Percentiles rank a stretch among this genome's conserved stretches.
Conservation (phyloP, 2,797 vertebrate genomes). For the Enteromius radiatus region DNA sequence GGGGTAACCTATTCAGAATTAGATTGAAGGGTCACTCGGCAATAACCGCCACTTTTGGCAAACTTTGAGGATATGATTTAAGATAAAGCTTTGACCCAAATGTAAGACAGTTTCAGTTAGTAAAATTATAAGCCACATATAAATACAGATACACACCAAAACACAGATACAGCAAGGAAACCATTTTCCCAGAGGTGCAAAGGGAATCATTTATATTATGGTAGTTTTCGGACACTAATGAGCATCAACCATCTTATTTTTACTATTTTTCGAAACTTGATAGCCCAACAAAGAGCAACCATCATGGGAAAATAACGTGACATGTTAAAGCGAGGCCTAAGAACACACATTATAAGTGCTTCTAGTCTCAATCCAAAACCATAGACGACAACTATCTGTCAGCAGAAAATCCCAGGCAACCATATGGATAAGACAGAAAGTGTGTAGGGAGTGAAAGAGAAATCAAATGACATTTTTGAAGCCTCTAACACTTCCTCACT, state of each 20-base stretch:
- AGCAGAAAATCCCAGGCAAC: not conserved
- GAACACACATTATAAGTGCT: not conserved
- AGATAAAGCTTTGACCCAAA: constrained; percentile 1
- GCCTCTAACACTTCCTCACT: constrained; percentile 48
- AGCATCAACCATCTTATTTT: not conserved
- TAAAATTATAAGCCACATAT: not conserved
- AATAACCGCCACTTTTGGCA: not conserved
- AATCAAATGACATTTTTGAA: constrained; percentile 62
- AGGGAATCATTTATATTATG: not conserved
- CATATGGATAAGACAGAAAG: constrained; percentile 45
- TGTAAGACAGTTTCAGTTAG: not conserved
- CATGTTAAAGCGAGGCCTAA: not conserved
- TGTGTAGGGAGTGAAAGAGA: constrained; percentile 56
- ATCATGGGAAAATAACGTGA: not conserved
- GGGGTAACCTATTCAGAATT: constrained; percentile 11
- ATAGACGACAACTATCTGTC: not conserved
- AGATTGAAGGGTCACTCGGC: constrained; percentile 50
- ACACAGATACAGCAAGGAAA: not conserved
- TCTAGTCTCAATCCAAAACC: constrained; percentile 1
- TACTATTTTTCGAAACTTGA: not conserved
- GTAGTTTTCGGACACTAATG: not conserved
- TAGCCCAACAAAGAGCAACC: not conserved
- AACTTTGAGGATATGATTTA: not conserved
- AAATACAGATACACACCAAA: not conserved
- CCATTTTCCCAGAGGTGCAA: not conserved